Evolutionary conservation across 2,888 invertebrate genomes (phyloP), one percentile per base, ranked within the genome.

Genomic region (Lithosia quadra): DNA sequence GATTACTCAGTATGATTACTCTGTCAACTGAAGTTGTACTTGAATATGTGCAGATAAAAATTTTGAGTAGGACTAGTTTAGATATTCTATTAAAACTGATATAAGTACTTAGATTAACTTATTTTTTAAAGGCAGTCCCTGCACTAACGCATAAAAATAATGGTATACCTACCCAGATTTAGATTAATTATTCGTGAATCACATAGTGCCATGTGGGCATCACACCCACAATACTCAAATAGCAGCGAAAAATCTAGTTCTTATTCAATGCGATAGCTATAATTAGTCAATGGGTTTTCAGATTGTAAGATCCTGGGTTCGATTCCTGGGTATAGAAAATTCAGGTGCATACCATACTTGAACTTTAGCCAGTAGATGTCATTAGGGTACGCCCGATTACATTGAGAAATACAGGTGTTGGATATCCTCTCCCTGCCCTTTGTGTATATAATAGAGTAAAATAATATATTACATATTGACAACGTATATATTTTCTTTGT

Each of bases 401-500:
- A 49, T 49, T n/a, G n/a, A 60, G 3, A 60, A 36, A 13, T 36
- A 60, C 9, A 22, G 21, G 4, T 36, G 60, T 60, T 39, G 15
- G 34, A 8, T 22, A 10, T 10, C n/a, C 28, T n/a, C n/a, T 62
- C 1, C 11, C 24, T 60, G 18, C 15, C 60, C 22, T 60, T 60
- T 63, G 24, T 65, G 59, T 65, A 34, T 59, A 65, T 39, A 21
- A 28, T 59, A 56, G 55, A 22, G 53, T 59, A 56, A 33, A 61
- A 15, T 56, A 65, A 61, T 33, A 24, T 33, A 62, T 65, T 13
- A 58, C 43, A 43, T 66, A 56, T 21, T 60, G 56, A 71, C 70
- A 64, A 57, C 34, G 36, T 65, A 63, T 67, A 60, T 67, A 64
- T 71, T 71, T 56, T 71, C 70, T 71, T 71, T 71, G 70, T 71